A percentile compares a stretch with the other conserved stretches of the same genome.
phyloP scores from a whole-genome alignment of 2,888 invertebrate species.

The Leptopilina myrica region DNA sequence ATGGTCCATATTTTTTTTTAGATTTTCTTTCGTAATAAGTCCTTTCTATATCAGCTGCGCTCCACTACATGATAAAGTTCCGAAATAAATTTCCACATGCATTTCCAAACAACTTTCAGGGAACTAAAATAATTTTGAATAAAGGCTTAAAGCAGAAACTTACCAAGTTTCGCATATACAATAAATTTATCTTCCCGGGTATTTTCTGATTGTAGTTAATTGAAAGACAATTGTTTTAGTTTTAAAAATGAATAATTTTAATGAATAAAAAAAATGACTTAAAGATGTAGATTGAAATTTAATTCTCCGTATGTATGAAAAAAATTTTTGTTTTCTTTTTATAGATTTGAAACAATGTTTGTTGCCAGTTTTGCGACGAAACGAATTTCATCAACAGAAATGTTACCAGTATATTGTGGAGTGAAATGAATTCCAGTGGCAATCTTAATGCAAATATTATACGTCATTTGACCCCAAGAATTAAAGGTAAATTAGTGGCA shows the following conservation, averaged over 20 bases:
- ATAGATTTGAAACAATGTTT: constrained; percentile 96
- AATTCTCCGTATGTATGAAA: neutral
- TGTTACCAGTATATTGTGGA: constrained; percentile 93
- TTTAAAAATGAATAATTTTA: neutral
- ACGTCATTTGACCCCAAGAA: constrained; percentile 89
- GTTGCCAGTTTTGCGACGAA: constrained; percentile 87
- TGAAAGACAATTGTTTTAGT: neutral
- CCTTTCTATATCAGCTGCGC: neutral
- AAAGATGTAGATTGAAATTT: neutral
- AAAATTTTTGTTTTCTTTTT: constrained; percentile 55
- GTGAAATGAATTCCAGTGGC: constrained; percentile 96
- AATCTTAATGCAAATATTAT: constrained; percentile 97
- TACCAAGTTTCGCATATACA: constrained; percentile 98
- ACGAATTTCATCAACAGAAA: constrained; percentile 92
- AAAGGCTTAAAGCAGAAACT: constrained; percentile 97
- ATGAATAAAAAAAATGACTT: neutral
- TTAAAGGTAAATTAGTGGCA: constrained; percentile 90
- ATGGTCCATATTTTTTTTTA: neutral
- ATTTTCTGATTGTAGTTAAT: constrained; percentile 86
- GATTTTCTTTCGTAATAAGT: too few species aligned
- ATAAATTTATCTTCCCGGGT: constrained; percentile 92
- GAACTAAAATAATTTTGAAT: constrained; percentile 95
- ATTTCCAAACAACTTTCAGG: constrained; percentile 97
- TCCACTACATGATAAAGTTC: neutral
- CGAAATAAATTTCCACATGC: constrained; percentile 85